Conservation (phyloP, 1,140 invertebrate genomes). For the Phenacoccus solenopsis region DNA sequence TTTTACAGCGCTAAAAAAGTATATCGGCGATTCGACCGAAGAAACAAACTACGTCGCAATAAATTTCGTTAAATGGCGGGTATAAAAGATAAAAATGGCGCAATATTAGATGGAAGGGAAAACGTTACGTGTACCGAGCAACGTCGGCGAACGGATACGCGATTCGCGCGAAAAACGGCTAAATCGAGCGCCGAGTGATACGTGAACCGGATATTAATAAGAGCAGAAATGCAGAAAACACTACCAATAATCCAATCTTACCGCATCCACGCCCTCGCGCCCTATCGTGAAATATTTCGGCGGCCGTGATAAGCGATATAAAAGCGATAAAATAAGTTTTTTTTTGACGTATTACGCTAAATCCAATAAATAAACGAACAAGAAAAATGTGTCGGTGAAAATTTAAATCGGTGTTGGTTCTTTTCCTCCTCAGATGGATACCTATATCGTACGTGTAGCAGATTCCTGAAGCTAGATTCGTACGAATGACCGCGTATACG, state of each 20-base stretch:
- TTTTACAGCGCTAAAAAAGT: no score
- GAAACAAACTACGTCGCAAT: conserved; percentile 10
- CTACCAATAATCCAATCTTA: background rate
- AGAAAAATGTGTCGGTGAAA: no score
- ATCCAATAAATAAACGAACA: no score
- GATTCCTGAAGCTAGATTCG: no score
- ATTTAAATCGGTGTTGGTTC: no score
- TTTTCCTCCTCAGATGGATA: no score
- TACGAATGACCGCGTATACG: no score
- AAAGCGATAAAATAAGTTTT: background rate
- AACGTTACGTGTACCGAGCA: background rate
- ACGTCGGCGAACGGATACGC: background rate
- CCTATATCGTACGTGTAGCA: no score
- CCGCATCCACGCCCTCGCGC: background rate
- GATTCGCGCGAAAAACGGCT: conserved; percentile 9
- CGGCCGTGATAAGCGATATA: background rate
- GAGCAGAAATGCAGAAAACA: conserved; percentile 13
- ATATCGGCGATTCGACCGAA: conserved; percentile 1
- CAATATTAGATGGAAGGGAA: background rate
- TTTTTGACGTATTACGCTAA: no score
- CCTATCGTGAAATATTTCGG: background rate
- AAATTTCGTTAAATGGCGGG: conserved; percentile 14
- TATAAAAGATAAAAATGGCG: conserved; percentile 16
- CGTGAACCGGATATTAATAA: conserved; percentile 16
- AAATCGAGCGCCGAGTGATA: conserved; percentile 14